phyloP scores from a whole-genome alignment of 2,797 vertebrate species.

The Salmo trutta region DNA sequence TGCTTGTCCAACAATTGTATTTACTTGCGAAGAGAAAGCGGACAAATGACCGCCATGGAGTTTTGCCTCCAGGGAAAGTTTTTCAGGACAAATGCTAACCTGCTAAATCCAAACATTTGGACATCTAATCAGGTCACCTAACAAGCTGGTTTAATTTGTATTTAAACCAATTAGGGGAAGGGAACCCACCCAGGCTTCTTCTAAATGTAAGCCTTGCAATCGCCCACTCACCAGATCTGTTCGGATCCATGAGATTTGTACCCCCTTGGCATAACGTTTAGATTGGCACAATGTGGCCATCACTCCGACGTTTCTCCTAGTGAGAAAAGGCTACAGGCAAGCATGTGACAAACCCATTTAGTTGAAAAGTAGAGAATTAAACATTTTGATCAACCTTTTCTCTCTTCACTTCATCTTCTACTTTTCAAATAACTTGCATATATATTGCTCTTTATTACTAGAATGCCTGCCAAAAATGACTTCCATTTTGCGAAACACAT shows the following conservation, averaged over 20 bases:
- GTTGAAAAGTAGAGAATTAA: not conserved
- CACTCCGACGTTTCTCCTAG: not conserved
- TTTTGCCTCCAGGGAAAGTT: too few species aligned
- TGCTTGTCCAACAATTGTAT: too few species aligned
- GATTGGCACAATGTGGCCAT: not conserved
- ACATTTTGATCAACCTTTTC: not conserved
- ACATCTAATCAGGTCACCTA: not conserved
- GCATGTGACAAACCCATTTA: too few species aligned
- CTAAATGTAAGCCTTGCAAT: slow-evolving; percentile 1
- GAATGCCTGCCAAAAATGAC: not conserved
- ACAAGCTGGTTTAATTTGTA: not conserved
- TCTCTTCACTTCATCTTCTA: not conserved
- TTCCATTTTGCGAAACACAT: not conserved
- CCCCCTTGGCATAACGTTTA: not conserved
- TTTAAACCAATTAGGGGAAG: slow-evolving; percentile 7
- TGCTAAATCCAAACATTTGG: not conserved
- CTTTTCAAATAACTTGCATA: not conserved
- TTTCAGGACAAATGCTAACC: too few species aligned
- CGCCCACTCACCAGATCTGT: not conserved
- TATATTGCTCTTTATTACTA: not conserved
- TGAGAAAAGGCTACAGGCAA: not conserved
- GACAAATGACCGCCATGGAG: too few species aligned
- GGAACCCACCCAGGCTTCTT: not conserved
- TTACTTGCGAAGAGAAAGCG: too few species aligned
- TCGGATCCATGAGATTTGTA: not conserved